Evolutionary conservation across 2,113 vertebrate species (phyloP).

Genomic region (Ceyx melanurus): DNA sequence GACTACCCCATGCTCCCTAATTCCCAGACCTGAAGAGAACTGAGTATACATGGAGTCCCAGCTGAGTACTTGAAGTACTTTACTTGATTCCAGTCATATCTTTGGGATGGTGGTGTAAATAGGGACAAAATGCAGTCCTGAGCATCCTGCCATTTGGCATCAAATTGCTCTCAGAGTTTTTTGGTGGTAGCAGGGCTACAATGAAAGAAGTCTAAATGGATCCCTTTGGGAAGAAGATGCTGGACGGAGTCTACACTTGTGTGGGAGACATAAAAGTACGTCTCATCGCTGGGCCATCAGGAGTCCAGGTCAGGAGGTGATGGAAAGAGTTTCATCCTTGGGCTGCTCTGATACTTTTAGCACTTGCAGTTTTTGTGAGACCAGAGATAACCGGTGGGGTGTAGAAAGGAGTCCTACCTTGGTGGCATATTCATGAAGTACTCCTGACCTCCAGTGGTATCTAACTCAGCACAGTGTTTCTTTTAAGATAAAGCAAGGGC

Average conservation of each 20-base stretch:
- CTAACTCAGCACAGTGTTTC: neutral
- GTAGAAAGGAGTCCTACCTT: neutral
- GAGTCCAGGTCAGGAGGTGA: neutral
- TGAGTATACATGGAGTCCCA: fast-evolving
- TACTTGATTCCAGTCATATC: neutral
- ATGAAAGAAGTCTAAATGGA: neutral
- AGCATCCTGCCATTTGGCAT: neutral
- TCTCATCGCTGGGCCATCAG: neutral
- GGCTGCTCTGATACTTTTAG: neutral
- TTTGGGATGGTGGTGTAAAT: neutral
- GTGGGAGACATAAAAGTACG: neutral
- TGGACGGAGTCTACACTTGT: neutral
- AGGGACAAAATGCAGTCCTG: neutral
- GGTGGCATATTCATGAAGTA: neutral
- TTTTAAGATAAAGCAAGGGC: neutral
- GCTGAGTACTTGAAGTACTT: neutral
- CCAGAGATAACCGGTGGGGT: fast-evolving
- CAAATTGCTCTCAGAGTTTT: neutral
- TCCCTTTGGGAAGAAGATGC: neutral
- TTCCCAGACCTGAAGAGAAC: neutral
- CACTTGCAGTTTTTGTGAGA: neutral
- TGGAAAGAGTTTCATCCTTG: neutral
- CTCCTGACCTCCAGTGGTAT: slow-evolving; percentile 57
- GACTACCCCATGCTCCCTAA: neutral
- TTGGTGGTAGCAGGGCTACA: neutral